These are phyloP conservation scores for Dendrocincla fuliginosa DNA, from an alignment of 2,797 vertebrate species.

Conservation along the genomic window DNA sequence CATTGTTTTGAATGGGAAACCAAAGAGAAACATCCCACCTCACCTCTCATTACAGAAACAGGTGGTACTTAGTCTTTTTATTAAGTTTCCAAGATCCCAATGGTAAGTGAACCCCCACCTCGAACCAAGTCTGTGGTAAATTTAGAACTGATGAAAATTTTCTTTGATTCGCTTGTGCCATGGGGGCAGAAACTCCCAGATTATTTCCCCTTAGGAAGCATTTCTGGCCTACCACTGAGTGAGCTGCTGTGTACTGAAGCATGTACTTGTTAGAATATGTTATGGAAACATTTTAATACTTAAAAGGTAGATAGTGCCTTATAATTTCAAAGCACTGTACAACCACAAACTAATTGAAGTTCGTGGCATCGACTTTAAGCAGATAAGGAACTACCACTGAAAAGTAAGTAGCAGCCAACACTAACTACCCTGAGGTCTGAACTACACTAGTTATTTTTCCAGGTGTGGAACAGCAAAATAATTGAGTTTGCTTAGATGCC, in stretches of 20 bases:
- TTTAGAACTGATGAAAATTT: background rate
- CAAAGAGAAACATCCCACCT: background rate
- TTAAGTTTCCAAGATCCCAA: background rate
- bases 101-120: background rate
- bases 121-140: background rate
- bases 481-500: background rate
- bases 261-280: background rate
- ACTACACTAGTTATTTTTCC: background rate
- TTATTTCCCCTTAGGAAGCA: background rate
- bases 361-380: background rate
- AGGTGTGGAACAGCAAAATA: background rate
- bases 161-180: background rate
- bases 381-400: background rate
- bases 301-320: background rate
- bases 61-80: background rate
- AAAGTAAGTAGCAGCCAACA: background rate
- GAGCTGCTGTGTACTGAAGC: background rate
- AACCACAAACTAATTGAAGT: slow-evolving; percentile 12
- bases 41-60: background rate
- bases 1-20: background rate
- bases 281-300: background rate
- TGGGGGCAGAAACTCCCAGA: fast-evolving
- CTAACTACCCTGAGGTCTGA: background rate
- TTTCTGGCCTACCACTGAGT: background rate
- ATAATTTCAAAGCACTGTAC: background rate